Evolutionary conservation across 2,797 vertebrate species (phyloP), one percentile per base, ranked within the genome.

Genomic region (Percopsis omiscomaycus): DNA sequence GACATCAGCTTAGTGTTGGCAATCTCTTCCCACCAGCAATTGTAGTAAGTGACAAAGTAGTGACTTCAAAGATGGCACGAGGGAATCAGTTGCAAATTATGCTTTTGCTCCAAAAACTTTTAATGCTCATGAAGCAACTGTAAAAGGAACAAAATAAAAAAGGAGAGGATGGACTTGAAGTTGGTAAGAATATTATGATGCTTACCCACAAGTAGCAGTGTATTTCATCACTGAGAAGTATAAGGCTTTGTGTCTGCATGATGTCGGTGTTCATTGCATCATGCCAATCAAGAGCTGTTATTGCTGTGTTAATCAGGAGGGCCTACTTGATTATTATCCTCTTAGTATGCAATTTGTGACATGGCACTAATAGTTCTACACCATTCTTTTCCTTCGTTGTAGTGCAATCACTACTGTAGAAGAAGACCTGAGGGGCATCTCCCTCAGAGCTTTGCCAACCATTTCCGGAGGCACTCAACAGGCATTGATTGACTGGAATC

Each of bases 31-130:
- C 71, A 50, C 68, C 68, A 62, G 15, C 22, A 57, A 52, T 84
- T 50, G 30, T 59, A 12, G 59, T 71, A 51, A 14, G 75, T 62
- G 30, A 52, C 61, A 30, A 66, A 69, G 44, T 9, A 51, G 14
- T 77, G 76, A 75, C 66, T 75, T 81, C 64, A 81, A 73, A 77
- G 69, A 76, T 15, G 14, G 62, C 0, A 72, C 73, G 10, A 59
- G 44, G 46, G 9, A 47, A 4, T 59, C 42, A 11, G 44, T 59
- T 28, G 42, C 15, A 4, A 42, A 45, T 46, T 13, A 11, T 58
- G 32, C 4, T 37, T 37, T 37, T 37, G 4, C 32, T 5, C 1
- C 32, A 37, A 37, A 37, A 5, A 37, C 32, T 37, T 2, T 37
- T 4, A 37, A 5, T 37, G 32, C 32, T 37, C 4, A 37, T 37